A percentile compares a stretch with the other conserved stretches of the same genome.
phyloP scores from a whole-genome alignment of 2,113 vertebrate genomes.

The Sphaerodactylus townsendi region DNA sequence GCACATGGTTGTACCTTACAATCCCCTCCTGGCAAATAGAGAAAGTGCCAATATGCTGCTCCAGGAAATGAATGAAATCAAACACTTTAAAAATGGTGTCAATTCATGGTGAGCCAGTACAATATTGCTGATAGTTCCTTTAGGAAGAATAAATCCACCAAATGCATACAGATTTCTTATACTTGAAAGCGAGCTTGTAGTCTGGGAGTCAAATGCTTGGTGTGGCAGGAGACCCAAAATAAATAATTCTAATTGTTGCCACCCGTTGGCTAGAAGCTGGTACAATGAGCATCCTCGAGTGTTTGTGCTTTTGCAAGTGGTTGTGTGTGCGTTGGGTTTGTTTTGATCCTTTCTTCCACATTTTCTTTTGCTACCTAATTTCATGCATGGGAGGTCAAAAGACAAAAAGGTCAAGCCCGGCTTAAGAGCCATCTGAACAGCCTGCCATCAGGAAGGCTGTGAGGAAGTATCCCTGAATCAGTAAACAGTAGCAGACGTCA shows the following conservation, averaged over 20 bases:
- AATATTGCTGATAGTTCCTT: slow-evolving; percentile 12
- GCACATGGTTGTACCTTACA: background rate
- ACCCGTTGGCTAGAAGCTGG: slow-evolving; percentile 22
- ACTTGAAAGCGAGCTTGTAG: slow-evolving; percentile 21
- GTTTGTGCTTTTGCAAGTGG: slow-evolving; percentile 52
- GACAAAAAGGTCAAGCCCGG: slow-evolving; percentile 56
- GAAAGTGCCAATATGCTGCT: fast-evolving
- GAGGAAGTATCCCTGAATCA: slow-evolving; percentile 25
- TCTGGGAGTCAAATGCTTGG: slow-evolving; percentile 24
- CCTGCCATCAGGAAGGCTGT: slow-evolving; percentile 28
- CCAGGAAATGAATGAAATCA: background rate
- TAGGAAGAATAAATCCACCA: background rate
- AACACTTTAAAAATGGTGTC: background rate
- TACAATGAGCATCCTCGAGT: slow-evolving; percentile 38
- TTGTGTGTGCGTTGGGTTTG: background rate
- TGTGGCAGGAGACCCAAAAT: slow-evolving; percentile 26
- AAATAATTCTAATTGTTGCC: background rate
- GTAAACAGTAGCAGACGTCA: slow-evolving; percentile 18
- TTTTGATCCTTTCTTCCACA: slow-evolving; percentile 62
- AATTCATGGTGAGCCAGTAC: background rate
- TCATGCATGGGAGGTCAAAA: slow-evolving; percentile 55
- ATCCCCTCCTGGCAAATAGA: fast-evolving
- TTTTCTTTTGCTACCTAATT: slow-evolving; percentile 65
- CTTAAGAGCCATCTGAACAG: slow-evolving; percentile 17
- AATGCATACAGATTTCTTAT: slow-evolving; percentile 20